Conservation (phyloP, 2,113 vertebrate genomes). For the Okapia johnstoni region DNA sequence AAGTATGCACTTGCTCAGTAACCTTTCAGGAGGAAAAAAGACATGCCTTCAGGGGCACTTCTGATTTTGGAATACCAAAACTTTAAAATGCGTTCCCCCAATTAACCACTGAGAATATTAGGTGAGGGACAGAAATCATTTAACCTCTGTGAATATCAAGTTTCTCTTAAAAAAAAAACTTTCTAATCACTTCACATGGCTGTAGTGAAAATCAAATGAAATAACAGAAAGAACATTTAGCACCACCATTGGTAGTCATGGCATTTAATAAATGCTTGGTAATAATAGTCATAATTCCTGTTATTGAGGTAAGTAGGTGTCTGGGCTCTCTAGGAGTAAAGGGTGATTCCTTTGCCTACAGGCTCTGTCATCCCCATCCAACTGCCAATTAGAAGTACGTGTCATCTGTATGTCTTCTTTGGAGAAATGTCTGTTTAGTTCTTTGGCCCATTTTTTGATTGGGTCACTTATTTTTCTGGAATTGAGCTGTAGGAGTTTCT, state of each 20-base stretch:
- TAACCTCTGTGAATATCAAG: not conserved
- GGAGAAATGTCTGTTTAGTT: not conserved
- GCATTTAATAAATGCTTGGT: not conserved
- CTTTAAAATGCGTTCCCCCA: constrained; percentile 3
- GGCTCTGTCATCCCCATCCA: not conserved
- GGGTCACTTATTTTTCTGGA: not conserved
- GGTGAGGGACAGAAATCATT: not conserved
- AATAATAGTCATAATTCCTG: constrained; percentile 14
- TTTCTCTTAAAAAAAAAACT: not conserved
- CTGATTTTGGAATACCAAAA: not conserved
- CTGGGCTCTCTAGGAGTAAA: not conserved
- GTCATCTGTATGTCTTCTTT: not conserved
- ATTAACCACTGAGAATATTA: not conserved
- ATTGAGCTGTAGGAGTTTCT: not conserved
- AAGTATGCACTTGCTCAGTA: not conserved
- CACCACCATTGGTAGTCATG: not conserved
- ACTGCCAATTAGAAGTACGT: constrained; percentile 23
- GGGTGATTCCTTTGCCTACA: not conserved
- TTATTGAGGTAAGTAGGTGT: not conserved
- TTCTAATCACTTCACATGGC: not conserved
- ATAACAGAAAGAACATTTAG: not conserved
- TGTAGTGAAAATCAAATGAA: constrained; percentile 20
- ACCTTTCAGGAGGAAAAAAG: not conserved
- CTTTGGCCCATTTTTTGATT: not conserved
- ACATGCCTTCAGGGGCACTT: not conserved